A percentile compares a stretch with the other conserved stretches of the same genome.
These are phyloP conservation scores for Panagrolaimus sp. DNA, from an alignment of 1,140 invertebrate genomes.

Conservation along the genomic window DNA sequence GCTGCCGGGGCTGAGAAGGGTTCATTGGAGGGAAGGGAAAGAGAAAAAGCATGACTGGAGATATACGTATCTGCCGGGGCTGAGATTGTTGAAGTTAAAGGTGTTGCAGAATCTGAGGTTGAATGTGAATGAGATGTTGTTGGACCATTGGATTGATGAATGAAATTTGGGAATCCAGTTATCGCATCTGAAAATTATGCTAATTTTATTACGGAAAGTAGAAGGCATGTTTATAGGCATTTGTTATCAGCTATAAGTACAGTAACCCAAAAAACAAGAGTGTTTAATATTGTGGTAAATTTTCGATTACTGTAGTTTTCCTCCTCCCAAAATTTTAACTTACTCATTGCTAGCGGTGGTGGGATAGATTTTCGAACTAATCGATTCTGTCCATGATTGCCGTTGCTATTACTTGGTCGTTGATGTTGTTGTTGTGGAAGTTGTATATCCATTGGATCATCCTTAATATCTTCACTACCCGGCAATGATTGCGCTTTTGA, in stretches of 20 bases:
- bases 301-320: too few species aligned
- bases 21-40: neutral
- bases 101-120: neutral
- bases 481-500: neutral
- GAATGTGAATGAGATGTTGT: neutral
- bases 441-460: neutral
- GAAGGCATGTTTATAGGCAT: too few species aligned
- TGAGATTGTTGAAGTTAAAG: neutral
- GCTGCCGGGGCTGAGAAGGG: constrained; percentile 4
- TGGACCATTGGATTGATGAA: neutral
- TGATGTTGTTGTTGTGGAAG: neutral
- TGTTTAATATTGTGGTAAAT: too few species aligned
- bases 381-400: neutral
- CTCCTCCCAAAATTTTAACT: neutral
- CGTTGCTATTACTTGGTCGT: neutral
- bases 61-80: neutral
- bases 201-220: too few species aligned
- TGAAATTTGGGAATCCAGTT: too few species aligned
- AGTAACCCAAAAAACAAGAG: too few species aligned
- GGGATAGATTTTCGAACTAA: constrained; percentile 2
- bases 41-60: neutral
- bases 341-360: neutral
- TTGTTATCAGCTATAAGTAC: too few species aligned
- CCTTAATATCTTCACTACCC: neutral
- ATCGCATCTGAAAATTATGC: too few species aligned